Conservation (phyloP, 2,113 vertebrate species). For the Podarcis muralis region DNA sequence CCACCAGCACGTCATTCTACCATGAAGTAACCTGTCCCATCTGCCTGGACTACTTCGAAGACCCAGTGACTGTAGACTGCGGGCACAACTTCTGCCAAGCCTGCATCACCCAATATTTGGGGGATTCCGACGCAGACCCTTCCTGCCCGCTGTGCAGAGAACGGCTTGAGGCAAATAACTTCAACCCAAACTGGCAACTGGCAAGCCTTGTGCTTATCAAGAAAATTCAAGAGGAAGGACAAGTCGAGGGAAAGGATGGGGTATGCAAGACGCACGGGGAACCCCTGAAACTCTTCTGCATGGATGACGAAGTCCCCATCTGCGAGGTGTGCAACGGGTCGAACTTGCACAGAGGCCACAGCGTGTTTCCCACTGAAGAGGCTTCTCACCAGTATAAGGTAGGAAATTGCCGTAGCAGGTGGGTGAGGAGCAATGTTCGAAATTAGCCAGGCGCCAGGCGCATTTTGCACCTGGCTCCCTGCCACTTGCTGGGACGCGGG, state of each 20-base stretch:
- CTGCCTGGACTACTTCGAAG: slow-evolving; percentile 44
- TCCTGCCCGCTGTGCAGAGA: slow-evolving; percentile 52
- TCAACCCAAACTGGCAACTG: slow-evolving; percentile 24
- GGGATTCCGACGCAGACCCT: background rate
- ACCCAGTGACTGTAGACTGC: slow-evolving; percentile 50
- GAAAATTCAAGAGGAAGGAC: background rate
- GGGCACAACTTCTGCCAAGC: slow-evolving; percentile 46
- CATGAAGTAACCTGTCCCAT: slow-evolving; percentile 53
- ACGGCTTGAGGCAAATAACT: slow-evolving; percentile 17
- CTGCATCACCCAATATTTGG: slow-evolving; percentile 46
- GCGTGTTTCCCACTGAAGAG: slow-evolving; percentile 81
- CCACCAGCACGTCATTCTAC: background rate
- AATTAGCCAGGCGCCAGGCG: too few species aligned
- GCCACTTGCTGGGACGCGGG: too few species aligned
- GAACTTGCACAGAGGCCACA: slow-evolving; percentile 77
- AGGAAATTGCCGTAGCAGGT: too few species aligned
- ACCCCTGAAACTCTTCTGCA: slow-evolving; percentile 39
- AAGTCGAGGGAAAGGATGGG: background rate
- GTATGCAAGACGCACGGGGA: slow-evolving; percentile 78
- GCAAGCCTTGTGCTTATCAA: background rate
- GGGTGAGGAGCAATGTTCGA: too few species aligned
- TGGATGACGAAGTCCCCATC: slow-evolving; percentile 75
- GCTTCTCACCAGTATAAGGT: slow-evolving; percentile 48
- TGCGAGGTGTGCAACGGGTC: slow-evolving; percentile 68
- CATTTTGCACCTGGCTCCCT: too few species aligned